Base-by-base conservation (phyloP, 2,888 invertebrate genomes). In the Agrochola circellaris region DNA sequence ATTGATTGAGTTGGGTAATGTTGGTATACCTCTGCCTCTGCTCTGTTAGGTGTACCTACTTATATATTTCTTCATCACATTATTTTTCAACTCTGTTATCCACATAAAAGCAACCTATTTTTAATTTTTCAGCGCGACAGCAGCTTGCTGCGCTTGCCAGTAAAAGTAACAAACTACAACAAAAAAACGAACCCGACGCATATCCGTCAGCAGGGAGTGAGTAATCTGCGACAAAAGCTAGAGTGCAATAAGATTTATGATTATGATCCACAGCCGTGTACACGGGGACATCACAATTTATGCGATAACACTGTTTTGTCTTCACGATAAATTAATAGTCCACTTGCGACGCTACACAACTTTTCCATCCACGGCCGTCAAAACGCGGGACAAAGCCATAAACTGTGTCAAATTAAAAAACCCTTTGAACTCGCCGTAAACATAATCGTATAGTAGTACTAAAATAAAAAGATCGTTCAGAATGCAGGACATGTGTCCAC, bases 331-430 rank as follows among this genome's bases (percentile, higher is more conserved):
- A 87, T 89, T 85, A 87, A 89, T 89, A 82, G 87, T 82, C 86
- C 79, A 83, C 84, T 84, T 82, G 83, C 75, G 87, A 92, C 90
- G 83, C 85, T 79, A 88, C 89, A 89, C 90, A 87, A 90, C 90
- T 90, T 90, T 90, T 91, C 91, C 91, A 88, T 90, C 91, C 87
- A 86, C 90, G 86, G 84, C 90, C 91, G 92, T 95, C 94, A 93
- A 90, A 93, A 93, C 89, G 87, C 87, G 86, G 89, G 90, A 93
- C 93, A 92, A 90, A 92, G 91, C 93, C 91, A 94, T 95, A 95
- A 95, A 96, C 91, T 95, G 95, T 95, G 95, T 95, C 95, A 95
- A 95, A 96, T 95, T 95, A 94, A 94, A 94, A 95, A 95, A 92
- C 93, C 93, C 94, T 96, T 96, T 95, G 95, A 96, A 93, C 93